Evolutionary conservation across 2,113 vertebrate species (phyloP).

Genomic region (Rutilus rutilus): DNA sequence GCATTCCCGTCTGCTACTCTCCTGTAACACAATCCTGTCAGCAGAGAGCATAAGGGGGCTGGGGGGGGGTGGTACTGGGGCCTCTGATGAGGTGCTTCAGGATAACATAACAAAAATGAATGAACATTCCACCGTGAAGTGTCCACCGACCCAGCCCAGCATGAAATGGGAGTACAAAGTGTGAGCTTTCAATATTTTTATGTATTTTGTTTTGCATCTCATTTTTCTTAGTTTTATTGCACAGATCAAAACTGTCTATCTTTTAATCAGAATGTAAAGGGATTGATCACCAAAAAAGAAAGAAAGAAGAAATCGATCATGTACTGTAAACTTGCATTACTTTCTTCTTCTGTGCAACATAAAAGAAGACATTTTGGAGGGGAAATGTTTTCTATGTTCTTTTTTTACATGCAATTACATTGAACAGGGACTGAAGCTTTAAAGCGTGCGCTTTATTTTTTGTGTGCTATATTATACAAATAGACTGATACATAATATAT

Average conservation of each 20-base stretch:
- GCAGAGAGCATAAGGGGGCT: conserved; percentile 9
- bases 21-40: conserved; percentile 72
- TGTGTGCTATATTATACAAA: not conserved
- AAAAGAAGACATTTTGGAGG: not conserved
- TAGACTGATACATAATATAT: not conserved
- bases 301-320: no score
- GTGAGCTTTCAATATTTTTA: conserved; percentile 50
- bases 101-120: conserved; percentile 62
- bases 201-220: not conserved
- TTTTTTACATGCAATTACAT: not conserved
- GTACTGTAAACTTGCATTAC: not conserved
- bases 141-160: conserved; percentile 37
- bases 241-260: conserved; percentile 25
- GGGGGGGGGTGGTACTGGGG: conserved; percentile 18
- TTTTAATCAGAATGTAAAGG: not conserved
- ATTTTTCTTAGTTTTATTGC: conserved; percentile 34
- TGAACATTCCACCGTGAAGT: conserved; percentile 48
- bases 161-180: conserved; percentile 42
- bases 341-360: not conserved
- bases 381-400: no score
- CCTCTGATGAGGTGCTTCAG: conserved; percentile 48
- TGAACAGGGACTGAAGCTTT: no score
- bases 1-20: conserved; percentile 74
- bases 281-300: not conserved
- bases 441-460: no score